These are phyloP conservation scores for Nothocercus julius DNA, from an alignment of 2,113 vertebrate genomes.

Conservation along the genomic window DNA sequence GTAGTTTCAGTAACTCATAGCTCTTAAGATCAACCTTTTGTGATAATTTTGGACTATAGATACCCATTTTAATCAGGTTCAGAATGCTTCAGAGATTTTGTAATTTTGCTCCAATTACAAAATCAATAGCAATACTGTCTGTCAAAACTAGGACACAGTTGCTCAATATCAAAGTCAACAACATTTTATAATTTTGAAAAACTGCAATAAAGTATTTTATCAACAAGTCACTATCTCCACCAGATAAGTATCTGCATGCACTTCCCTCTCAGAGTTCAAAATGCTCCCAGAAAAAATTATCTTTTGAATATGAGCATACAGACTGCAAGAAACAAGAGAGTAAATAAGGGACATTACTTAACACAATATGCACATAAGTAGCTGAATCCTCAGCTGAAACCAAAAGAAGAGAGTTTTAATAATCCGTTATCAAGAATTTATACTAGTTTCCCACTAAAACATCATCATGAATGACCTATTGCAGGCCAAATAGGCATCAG, in stretches of 20 bases:
- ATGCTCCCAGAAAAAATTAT: background rate
- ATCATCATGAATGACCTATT: background rate
- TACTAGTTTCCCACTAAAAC: background rate
- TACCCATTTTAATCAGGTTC: conserved; percentile 1
- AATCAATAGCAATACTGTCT: conserved; percentile 38
- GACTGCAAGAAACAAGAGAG: background rate
- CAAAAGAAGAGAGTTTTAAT: background rate
- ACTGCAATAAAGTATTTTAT: background rate
- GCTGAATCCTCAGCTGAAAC: background rate
- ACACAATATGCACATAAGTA: accelerated
- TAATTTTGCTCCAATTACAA: conserved; percentile 33
- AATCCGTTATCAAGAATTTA: background rate
- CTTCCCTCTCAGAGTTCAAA: background rate
- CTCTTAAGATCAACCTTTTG: conserved; percentile 11
- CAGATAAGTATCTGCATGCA: background rate
- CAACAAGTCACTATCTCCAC: background rate
- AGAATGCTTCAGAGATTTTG: background rate
- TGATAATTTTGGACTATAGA: conserved; percentile 6
- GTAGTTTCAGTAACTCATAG: background rate
- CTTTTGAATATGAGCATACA: background rate
- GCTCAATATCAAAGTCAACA: background rate
- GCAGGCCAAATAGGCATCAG: background rate
- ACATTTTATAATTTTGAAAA: background rate
- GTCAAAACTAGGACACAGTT: background rate
- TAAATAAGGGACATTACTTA: background rate